Base-by-base conservation (phyloP, 2,113 vertebrate genomes). In the Turdus rufiventris region DNA sequence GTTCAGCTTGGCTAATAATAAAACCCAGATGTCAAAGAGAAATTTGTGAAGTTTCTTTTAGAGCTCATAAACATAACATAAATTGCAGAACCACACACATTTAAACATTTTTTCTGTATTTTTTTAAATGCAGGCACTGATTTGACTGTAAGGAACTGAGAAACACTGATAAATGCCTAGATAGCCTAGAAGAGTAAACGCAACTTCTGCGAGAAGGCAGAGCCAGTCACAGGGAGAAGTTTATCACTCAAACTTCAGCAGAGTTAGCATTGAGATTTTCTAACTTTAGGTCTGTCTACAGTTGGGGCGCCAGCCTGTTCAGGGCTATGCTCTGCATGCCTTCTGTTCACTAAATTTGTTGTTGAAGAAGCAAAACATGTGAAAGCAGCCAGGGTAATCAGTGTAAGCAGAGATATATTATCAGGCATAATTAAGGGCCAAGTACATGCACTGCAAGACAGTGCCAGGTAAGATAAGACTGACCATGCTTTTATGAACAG, bases 11-110 rank as follows among this genome's bases (percentile, higher is more conserved):
- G 42, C n/a, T 87, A 91, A 61, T 88, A 97, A 93, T 84, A 85
- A 91, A 92, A 78, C 20, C 54, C 95, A 95, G 93, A 92, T 93
- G 95, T 82, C 63, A 77, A 61, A 56, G 28, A 85, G 34, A 95
- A 93, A 68, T 68, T 76, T 77, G 63, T 86, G 78, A 95, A 90
- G 53, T 36, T 71, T 65, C 63, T 95, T 87, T 89, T 63, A 81
- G 33, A 48, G 51, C 31, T 50, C 29, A 71, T 67, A 81, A 88
- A 68, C 50, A 24, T n/a, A 61, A 76, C 25, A 53, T 36, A 56
- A 88, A 80, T 28, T 78, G 21, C 20, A 77, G 60, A 88, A 86
- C 48, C 56, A 74, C 56, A 45, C 28, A 28, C 4, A 47, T 53
- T 67, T 85, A 58, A 91, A 66, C 7, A 40, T 21, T 12, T 40